Conservation (phyloP, 2,888 invertebrate genomes). For the Philereme vetulata region DNA sequence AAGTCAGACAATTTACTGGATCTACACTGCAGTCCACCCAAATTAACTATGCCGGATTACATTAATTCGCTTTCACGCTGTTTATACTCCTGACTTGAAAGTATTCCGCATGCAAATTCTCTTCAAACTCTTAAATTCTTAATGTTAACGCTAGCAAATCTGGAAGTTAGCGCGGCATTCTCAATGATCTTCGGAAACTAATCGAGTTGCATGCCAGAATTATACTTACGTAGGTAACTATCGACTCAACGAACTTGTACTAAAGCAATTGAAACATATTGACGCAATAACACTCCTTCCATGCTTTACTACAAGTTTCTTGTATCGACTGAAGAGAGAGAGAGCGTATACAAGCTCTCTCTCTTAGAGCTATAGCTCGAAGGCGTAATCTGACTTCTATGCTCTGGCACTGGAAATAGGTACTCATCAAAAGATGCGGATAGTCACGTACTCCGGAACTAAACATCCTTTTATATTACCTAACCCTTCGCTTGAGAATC, state of each 20-base stretch:
- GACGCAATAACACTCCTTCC: no score
- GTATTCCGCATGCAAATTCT: conserved; percentile 18
- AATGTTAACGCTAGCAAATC: conserved; percentile 36
- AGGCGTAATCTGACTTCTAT: conserved; percentile 21
- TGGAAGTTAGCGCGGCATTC: conserved; percentile 16
- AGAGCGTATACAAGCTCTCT: no score
- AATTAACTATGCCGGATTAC: conserved; percentile 40
- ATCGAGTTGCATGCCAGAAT: conserved; percentile 39
- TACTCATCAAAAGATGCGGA: conserved; percentile 40
- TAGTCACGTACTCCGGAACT: conserved; percentile 39
- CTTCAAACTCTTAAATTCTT: conserved; percentile 30
- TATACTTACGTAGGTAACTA: conserved; percentile 2
- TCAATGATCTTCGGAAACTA: conserved; percentile 43
- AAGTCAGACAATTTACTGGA: no score
- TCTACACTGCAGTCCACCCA: conserved; percentile 27
- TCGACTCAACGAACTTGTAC: no score
- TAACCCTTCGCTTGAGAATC: conserved; percentile 38
- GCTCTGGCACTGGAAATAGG: not conserved
- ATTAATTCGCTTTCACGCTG: conserved; percentile 45
- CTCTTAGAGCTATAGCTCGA: conserved; percentile 7
- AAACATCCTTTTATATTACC: conserved; percentile 43
- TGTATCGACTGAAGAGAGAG: no score
- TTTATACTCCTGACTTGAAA: conserved; percentile 19
- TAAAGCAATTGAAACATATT: no score
- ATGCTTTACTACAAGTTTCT: no score